phyloP scores from a whole-genome alignment of 2,113 vertebrate genomes.

The Lagopus leucura region DNA sequence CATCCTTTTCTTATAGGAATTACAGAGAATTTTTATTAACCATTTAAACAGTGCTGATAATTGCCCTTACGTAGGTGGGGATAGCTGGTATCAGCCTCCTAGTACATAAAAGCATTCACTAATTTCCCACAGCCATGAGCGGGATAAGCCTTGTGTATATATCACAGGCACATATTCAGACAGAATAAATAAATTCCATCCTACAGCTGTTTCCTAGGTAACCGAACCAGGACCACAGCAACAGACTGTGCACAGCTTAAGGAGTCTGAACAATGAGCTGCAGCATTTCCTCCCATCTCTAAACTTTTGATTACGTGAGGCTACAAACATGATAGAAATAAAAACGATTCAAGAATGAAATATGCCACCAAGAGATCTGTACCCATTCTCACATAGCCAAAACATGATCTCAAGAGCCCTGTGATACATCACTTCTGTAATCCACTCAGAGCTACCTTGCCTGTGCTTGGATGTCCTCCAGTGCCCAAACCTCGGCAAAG shows the following conservation, averaged over 20 bases:
- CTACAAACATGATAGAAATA: neutral
- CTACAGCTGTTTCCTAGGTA: slow-evolving; percentile 72
- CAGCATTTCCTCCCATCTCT: neutral
- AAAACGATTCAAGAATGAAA: neutral
- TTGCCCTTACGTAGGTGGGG: neutral
- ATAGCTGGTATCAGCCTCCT: neutral
- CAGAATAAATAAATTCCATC: slow-evolving; percentile 61
- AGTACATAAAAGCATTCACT: neutral
- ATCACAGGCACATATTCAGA: slow-evolving; percentile 46
- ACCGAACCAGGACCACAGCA: slow-evolving; percentile 31
- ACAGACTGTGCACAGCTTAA: neutral
- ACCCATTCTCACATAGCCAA: neutral
- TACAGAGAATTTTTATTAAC: slow-evolving; percentile 5
- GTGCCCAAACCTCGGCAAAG: neutral
- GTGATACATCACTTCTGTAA: neutral
- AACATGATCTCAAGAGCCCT: neutral
- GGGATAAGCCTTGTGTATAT: neutral
- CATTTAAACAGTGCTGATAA: neutral
- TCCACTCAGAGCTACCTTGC: neutral
- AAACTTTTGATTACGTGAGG: slow-evolving; percentile 5
- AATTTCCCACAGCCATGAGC: slow-evolving; percentile 1
- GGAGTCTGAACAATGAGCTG: neutral
- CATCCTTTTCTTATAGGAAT: neutral
- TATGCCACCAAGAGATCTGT: neutral
- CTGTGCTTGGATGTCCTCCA: neutral